phyloP scores from a whole-genome alignment of 1,140 invertebrate genomes.

The Ptiloglossa arizonensis region DNA sequence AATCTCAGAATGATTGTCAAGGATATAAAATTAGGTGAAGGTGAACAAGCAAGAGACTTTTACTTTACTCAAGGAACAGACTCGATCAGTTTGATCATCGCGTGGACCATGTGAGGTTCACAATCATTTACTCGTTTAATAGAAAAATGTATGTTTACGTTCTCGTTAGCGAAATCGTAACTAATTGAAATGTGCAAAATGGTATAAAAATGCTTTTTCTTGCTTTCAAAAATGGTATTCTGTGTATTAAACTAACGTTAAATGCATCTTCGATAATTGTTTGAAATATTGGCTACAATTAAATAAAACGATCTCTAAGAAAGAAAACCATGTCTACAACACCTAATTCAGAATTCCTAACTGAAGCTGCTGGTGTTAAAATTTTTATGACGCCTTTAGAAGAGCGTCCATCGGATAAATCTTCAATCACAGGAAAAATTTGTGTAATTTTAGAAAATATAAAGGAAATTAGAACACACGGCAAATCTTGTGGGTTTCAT shows the following conservation, averaged over 20 bases:
- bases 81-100: constrained; percentile 28
- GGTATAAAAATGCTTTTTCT: neutral
- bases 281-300: neutral
- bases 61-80: constrained; percentile 50
- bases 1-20: constrained; percentile 72
- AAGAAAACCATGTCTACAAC: constrained; percentile 29
- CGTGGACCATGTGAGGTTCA: neutral
- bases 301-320: neutral
- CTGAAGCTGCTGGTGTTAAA: constrained; percentile 58
- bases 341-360: constrained; percentile 30
- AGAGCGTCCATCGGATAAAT: neutral
- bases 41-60: constrained; percentile 73
- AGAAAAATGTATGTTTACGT: neutral
- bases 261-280: neutral
- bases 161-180: neutral
- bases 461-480: constrained; percentile 42
- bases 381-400: constrained; percentile 52
- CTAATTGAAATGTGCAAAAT: neutral
- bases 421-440: constrained; percentile 32
- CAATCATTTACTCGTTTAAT: neutral
- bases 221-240: neutral
- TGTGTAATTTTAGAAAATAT: constrained; percentile 39
- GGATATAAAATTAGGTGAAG: constrained; percentile 77
- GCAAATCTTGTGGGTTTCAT: constrained; percentile 84
- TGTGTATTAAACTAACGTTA: constrained; percentile 1